Percentiles rank a stretch among this genome's conserved stretches.
These are phyloP conservation scores for Cotesia vestalis DNA, from an alignment of 1,140 invertebrate genomes.

Conservation along the genomic window DNA sequence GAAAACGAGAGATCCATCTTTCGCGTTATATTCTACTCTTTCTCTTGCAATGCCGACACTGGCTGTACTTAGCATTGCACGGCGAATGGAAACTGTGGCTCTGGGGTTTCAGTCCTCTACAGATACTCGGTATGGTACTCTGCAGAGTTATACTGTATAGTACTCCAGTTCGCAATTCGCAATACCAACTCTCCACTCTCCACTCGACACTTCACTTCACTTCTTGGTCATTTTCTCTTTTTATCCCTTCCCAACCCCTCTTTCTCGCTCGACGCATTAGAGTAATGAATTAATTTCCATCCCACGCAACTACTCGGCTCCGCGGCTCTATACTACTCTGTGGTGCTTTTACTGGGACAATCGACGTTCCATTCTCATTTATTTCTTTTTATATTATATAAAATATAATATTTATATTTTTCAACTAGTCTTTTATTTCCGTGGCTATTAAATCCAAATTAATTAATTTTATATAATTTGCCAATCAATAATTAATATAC, in stretches of 20 bases:
- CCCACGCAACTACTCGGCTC: constrained; percentile 44
- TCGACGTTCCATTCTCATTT: constrained; percentile 6
- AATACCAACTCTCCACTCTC: constrained; percentile 35
- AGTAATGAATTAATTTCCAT: constrained; percentile 68
- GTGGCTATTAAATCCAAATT: too few species aligned
- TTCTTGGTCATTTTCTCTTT: constrained; percentile 25
- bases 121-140: background rate
- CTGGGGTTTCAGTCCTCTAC: too few species aligned
- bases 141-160: too few species aligned
- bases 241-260: constrained; percentile 39
- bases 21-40: background rate
- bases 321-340: constrained; percentile 14
- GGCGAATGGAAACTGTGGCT: too few species aligned
- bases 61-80: too few species aligned
- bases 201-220: constrained; percentile 58
- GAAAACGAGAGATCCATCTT: constrained; percentile 65
- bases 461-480: too few species aligned
- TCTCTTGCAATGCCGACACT: too few species aligned
- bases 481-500: too few species aligned
- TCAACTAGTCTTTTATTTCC: too few species aligned
- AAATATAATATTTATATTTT: too few species aligned
- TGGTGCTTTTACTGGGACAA: constrained; percentile 30
- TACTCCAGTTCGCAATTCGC: background rate
- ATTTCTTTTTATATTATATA: background rate
- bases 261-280: constrained; percentile 63